Evolutionary conservation across 2,797 vertebrate genomes (phyloP).

Genomic region (Antrozous pallidus): DNA sequence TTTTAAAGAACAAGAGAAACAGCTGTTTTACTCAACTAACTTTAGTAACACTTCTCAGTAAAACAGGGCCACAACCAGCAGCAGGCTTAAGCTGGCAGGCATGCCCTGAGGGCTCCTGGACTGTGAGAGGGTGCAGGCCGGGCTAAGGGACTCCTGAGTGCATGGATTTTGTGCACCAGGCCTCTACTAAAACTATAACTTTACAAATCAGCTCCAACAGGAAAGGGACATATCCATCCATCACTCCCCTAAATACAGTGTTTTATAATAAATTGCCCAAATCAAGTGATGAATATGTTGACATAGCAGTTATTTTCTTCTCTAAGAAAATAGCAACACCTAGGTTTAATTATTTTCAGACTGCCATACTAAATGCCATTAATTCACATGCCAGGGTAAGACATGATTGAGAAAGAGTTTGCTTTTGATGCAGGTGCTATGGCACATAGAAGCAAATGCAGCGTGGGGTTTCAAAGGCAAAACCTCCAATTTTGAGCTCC

Average conservation of each 20-base stretch:
- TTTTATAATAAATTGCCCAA: conserved; percentile 48
- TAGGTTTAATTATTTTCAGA: conserved; percentile 58
- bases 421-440: not conserved
- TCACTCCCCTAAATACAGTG: not conserved
- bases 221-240: not conserved
- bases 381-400: conserved; percentile 18
- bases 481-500: not conserved
- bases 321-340: conserved; percentile 7
- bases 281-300: conserved; percentile 33
- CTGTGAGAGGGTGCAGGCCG: no score
- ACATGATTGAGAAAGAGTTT: not conserved
- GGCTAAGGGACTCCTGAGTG: no score
- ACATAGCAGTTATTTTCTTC: conserved; percentile 35
- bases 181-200: not conserved
- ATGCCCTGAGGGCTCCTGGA: no score
- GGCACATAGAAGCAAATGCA: not conserved
- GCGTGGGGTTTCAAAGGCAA: not conserved
- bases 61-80: not conserved
- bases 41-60: not conserved
- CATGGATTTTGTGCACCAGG: no score
- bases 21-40: not conserved
- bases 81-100: no score
- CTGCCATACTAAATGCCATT: conserved; percentile 7
- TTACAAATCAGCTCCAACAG: not conserved
- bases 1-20: not conserved